Base-by-base conservation (phyloP, 2,888 invertebrate genomes). In the Belgica antarctica region DNA sequence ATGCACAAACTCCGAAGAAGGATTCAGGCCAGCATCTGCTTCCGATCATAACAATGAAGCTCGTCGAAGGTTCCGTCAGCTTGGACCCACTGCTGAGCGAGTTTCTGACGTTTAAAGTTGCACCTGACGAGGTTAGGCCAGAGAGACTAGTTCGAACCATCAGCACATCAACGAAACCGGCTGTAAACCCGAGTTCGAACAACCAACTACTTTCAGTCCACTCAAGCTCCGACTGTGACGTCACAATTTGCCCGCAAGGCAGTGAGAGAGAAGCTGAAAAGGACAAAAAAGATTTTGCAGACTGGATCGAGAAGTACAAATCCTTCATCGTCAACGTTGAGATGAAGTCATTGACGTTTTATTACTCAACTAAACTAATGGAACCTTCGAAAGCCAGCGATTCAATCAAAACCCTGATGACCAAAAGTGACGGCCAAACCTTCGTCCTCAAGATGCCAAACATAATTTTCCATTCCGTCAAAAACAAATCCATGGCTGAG, bases 51-150 rank as follows among this genome's bases (percentile, higher is more conserved):
- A 77, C 82, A 1, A 81, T 83, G 72, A 80, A 81, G 75, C 72
- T 83, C 7, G 79, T 81, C 72, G 82, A 84, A 75, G 82, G 83
- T 71, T 78, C 81, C 72, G 78, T 83, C 36, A 83, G 83, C 31
- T 75, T 87, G 1, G 88, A 89, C 77, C 88, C 88, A 0, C 77
- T 88, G n/a, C 76, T 89, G 10, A 81, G 85, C 65, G 81, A 83
- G 46, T 89, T 87, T 85, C 77, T 89, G n/a, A 80, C 84, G 1
- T 89, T 88, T 76, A 78, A 79, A 70, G 17, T 61, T n/a, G 5
- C 5, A 12, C 5, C 7, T 19, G 15, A 68, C 10, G 52, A 10
- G 25, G 1, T 12, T 22, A 52, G 31, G 17, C 8, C 12, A 15
- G 27, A 61, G 41, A 25, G 59, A 70, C 22, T 59, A 57, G n/a